phyloP scores from a whole-genome alignment of 1,140 invertebrate genomes.

The Coboldia fuscipes region DNA sequence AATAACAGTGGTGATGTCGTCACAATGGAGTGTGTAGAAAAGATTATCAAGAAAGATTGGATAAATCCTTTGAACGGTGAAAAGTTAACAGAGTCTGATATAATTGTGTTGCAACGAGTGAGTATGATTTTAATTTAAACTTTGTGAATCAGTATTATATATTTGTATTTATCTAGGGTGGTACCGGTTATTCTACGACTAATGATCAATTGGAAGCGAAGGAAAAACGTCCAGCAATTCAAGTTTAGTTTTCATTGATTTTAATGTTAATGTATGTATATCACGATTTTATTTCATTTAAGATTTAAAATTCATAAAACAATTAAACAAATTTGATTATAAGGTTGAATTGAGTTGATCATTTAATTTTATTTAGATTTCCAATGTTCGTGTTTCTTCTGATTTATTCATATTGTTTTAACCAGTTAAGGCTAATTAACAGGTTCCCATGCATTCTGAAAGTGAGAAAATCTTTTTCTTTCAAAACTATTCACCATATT shows the following conservation, averaged over 20 bases:
- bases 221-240: slow-evolving; percentile 67
- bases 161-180: slow-evolving; percentile 41
- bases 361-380: no score
- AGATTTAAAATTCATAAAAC: no score
- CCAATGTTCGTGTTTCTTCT: no score
- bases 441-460: no score
- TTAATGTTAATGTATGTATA: no score
- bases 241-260: slow-evolving; percentile 36
- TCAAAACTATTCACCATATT: no score
- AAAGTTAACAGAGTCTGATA: slow-evolving; percentile 79
- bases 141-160: slow-evolving; percentile 6
- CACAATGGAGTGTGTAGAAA: slow-evolving; percentile 90
- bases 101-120: slow-evolving; percentile 77
- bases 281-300: no score
- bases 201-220: slow-evolving; percentile 68
- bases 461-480: no score
- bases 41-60: slow-evolving; percentile 94
- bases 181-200: slow-evolving; percentile 80
- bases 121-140: slow-evolving; percentile 8
- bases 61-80: slow-evolving; percentile 79
- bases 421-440: no score
- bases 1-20: slow-evolving; percentile 62
- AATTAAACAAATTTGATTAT: no score
- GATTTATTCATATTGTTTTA: no score
- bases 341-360: no score